Evolutionary conservation across 1,140 invertebrate species (phyloP), one percentile per base, ranked within the genome.

Genomic region (Drosophila takahashii): DNA sequence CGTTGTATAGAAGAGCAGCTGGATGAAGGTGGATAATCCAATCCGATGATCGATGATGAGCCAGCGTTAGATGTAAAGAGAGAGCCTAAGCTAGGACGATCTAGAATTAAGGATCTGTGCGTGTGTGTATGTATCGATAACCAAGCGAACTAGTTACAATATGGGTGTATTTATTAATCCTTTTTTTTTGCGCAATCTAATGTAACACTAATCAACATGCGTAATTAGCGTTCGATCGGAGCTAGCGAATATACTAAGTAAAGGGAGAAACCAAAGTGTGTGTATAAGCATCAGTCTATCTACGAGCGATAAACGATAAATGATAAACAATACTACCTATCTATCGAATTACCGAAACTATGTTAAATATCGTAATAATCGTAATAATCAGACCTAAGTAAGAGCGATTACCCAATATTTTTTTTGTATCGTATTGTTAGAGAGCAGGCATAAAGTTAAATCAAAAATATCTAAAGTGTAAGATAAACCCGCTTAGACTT

Each of bases 101-200:
- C 42, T 53, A 53, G 51, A 45, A 29, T 18, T 53, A 70, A 53
- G 44, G 39, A 52, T 32, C 50, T 61, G 42, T 62, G 48, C 62
- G 73, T 62, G 51, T 45, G 58, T 76, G 47, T 81, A 75, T 60
- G 36, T 69, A 36, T 65, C 18, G 47, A 34, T 64, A 69, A 70
- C 50, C 66, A 66, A 79, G 61, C 37, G 44, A 74, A 58, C 80
- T 84, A 83, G 80, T 65, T 83, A 71, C 67, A 71, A 69, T 70
- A 69, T 70, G 66, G 51, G 42, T 67, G 62, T 69, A 67, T 69
- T 69, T 70, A 70, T 69, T 56, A 70, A 42, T 54, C 34, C 2
- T 37, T 69, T 70, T 69, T 61, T 70, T 70, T 39, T 56, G 8
- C 16, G 47, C 22, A 67, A 67, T 44, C 51, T 48, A 59, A 59